Evolutionary conservation across 2,888 invertebrate species (phyloP).

Genomic region (Pseudolycoriella hygida): DNA sequence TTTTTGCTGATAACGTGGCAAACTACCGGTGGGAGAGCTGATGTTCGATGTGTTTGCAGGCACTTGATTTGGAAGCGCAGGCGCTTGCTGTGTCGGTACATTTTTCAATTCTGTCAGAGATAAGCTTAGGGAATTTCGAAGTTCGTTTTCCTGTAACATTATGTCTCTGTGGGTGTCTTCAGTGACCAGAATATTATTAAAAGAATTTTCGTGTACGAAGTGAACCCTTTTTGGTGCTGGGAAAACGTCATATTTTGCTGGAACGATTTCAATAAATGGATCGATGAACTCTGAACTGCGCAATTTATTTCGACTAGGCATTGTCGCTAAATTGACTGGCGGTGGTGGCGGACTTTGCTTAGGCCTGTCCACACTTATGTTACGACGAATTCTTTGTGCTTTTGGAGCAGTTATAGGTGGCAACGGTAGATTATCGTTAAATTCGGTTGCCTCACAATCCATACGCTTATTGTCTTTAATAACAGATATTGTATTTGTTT

Average conservation of each 20-base stretch:
- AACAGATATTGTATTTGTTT: conserved; percentile 24
- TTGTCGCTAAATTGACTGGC: conserved; percentile 20
- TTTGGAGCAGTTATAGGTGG: neutral
- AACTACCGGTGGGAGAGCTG: neutral
- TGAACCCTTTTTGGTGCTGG: conserved; percentile 22
- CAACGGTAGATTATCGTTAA: conserved; percentile 8
- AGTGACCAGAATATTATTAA: conserved; percentile 24
- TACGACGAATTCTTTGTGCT: conserved; percentile 6
- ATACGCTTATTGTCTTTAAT: conserved; percentile 9
- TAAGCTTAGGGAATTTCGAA: conserved; percentile 20
- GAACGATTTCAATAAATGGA: conserved; percentile 23
- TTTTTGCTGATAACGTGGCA: conserved; percentile 12
- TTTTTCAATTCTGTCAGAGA: neutral
- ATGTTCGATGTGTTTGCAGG: too few relatives aligned
- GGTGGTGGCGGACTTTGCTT: conserved; percentile 28
- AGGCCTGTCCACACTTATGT: conserved; percentile 20
- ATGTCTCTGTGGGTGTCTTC: conserved; percentile 26
- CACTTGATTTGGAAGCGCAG: conserved; percentile 6
- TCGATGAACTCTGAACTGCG: conserved; percentile 7
- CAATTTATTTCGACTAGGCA: conserved; percentile 16
- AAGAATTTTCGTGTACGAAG: conserved; percentile 26
- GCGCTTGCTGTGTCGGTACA: conserved; percentile 5
- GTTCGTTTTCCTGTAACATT: conserved; percentile 25
- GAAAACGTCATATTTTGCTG: conserved; percentile 16
- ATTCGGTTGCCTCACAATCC: neutral